Evolutionary conservation across 2,797 vertebrate species (phyloP).

Genomic region (Pangasius mekongensis): DNA sequence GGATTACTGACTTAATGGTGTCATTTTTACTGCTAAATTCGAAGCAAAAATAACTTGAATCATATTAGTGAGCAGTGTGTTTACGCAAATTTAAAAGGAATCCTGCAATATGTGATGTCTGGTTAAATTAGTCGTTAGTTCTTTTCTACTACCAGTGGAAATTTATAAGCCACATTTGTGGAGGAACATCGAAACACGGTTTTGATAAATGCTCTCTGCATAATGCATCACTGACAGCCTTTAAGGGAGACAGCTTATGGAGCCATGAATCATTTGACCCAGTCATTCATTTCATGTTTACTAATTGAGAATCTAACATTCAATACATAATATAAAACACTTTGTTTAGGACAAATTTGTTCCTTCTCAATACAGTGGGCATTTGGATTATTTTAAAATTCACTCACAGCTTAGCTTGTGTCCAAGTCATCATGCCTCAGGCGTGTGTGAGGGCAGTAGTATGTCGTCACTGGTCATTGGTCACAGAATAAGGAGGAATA

Average conservation of each 20-base stretch:
- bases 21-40: neutral
- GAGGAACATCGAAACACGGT: neutral
- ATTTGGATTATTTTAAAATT: neutral
- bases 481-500: neutral
- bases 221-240: neutral
- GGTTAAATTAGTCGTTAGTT: neutral
- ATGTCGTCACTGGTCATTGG: neutral
- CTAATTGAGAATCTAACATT: neutral
- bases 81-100: neutral
- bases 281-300: slow-evolving; percentile 6
- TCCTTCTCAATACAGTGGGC: neutral
- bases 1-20: too few relatives aligned
- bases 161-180: neutral
- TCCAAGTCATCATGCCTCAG: neutral
- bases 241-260: neutral
- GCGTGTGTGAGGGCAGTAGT: neutral
- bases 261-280: neutral
- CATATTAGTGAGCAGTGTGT: neutral
- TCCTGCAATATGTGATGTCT: neutral
- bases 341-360: neutral
- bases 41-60: neutral
- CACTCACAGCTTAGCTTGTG: neutral
- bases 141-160: neutral
- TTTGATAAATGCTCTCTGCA: neutral
- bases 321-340: neutral